Base-by-base conservation (phyloP, 1,140 invertebrate genomes). In the Euura saliciscinereae region DNA sequence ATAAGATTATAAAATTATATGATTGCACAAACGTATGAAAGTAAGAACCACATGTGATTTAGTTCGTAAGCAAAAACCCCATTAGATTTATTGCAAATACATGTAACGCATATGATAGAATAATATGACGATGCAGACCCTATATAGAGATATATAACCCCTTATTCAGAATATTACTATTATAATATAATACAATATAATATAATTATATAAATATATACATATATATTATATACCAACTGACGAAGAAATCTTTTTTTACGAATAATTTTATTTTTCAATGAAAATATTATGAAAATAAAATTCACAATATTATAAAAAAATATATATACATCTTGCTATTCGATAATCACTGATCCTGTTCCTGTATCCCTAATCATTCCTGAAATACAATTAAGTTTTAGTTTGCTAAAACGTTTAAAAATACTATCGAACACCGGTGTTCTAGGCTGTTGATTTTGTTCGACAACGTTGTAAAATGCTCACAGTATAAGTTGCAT, bases 241-340 rank as follows among this genome's bases (percentile, higher is more conserved):
- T 78, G 74, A 79, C 78, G 78, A 77, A 80, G 80, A 82, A 83
- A 79, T 82, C 82, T 85, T 87, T 87, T 86, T 87, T 84, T 85
- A 87, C 84, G 84, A 84, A 86, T 86, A 83, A 87, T 86, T 87
- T 86, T 87, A 87, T 87, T 87, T 87, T 87, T 87, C 81, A 87
- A 86, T 83, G 80, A 86, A 85, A 28, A 86, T 80, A 83, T 77
- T 75, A 82, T 80, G 81, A 83, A 84, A 84, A 85, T 82, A 84
- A 86, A 86, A 81, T 82, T 82, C 82, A 77, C 82, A 83, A 80
- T 80, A 84, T 83, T 83, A 82, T 77, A 81, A 72, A 46, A 77
- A 42, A 45, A 8, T 6, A 10, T 67, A 10, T 67, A 5, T 3
- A 3, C 43, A 42, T 67, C 4, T 67, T 42, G 8, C 1, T 28